phyloP scores from a whole-genome alignment of 2,113 vertebrate species.

The Parotia lawesii region DNA sequence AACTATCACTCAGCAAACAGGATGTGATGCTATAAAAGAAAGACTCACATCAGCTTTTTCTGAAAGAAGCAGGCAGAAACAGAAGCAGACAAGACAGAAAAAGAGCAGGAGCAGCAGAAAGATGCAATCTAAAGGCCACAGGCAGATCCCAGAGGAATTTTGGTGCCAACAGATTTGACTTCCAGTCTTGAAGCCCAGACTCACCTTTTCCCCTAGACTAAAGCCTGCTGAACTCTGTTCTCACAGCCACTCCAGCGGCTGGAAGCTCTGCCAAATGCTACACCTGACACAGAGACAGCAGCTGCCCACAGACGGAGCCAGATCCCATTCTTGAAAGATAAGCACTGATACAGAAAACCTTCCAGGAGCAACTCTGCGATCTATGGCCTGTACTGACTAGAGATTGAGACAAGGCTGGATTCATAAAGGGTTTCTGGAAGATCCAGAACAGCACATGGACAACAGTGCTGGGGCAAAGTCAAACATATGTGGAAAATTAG shows the following conservation, averaged over 20 bases:
- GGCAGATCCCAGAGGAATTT: not conserved
- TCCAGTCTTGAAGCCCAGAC: not conserved
- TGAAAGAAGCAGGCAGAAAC: not conserved
- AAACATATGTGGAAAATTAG: accelerated
- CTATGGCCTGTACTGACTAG: not conserved
- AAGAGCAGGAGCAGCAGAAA: constrained; percentile 19
- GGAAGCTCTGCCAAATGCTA: not conserved
- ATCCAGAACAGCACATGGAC: not conserved
- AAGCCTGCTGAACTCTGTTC: not conserved
- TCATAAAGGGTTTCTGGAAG: not conserved
- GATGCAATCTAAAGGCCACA: not conserved
- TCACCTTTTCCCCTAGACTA: not conserved
- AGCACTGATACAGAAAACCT: not conserved
- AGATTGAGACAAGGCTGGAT: not conserved
- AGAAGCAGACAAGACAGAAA: not conserved
- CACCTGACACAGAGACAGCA: not conserved
- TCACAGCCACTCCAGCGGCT: not conserved
- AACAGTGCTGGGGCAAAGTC: not conserved
- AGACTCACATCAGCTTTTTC: not conserved
- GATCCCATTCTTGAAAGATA: not conserved
- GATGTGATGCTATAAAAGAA: not conserved
- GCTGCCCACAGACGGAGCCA: not conserved
- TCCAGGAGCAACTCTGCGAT: not conserved
- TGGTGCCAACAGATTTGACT: not conserved
- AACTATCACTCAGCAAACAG: not conserved